Base-by-base conservation (phyloP, 2,888 invertebrate genomes). In the Alviniconcha strummeri region DNA sequence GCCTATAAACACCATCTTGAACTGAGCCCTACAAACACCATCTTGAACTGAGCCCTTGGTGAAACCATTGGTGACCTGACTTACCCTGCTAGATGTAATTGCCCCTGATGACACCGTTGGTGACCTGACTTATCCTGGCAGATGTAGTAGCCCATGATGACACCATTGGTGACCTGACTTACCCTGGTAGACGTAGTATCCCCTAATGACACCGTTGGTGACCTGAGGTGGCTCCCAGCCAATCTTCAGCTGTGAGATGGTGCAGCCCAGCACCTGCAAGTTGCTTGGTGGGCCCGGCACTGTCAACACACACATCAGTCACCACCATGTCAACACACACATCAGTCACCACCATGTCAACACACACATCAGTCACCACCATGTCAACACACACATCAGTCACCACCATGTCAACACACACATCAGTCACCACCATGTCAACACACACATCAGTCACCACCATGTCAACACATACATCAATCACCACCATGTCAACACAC, bases 201-300 rank as follows among this genome's bases (percentile, higher is more conserved):
- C 36, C 36, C 36, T 36, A 36, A 36, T 36, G 36, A 36, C 92
- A 13, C 93, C 93, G 85, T 92, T 92, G 17, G 85, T 79, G 5
- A 88, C 84, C 74, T 87, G 87, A 0, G 93, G 93, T 0, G 92
- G 91, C 19, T 93, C 92, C 93, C 93, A 94, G 80, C 91, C 91
- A 7, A 94, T 84, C 84, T 93, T 93, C n/a, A 93, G 87, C 86
- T 92, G 92, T 71, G 93, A 91, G 78, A 92, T 90, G 13, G 93
- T 93, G 69, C 87, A 85, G n/a, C 91, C 93, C 19, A 93, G 78
- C 8, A 92, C 83, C 77, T 91, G 87, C 72, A 93, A 84, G 88
- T 92, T 92, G 55, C 84, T 83, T 19, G 92, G 92, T 77, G 92
- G 89, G 54, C 89, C 89, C 60, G 93, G 93, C 55, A 91, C 91